phyloP scores from a whole-genome alignment of 1,140 invertebrate species.

The Drosophila dunni region DNA sequence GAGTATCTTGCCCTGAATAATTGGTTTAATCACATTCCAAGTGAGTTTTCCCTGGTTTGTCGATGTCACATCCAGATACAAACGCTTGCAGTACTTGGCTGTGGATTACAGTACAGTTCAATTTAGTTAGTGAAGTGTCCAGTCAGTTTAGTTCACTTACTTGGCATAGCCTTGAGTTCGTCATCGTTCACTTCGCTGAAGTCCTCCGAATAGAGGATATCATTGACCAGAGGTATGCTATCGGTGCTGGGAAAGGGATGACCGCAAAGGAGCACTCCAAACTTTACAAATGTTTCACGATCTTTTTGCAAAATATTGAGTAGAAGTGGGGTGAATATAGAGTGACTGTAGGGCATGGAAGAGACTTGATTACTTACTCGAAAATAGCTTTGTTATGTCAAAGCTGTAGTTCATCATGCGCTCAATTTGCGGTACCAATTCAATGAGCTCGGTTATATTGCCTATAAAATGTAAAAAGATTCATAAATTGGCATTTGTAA shows the following conservation, averaged over 20 bases:
- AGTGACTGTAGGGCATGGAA: neutral
- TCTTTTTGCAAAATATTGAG: slow-evolving; percentile 35
- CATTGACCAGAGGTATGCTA: slow-evolving; percentile 82
- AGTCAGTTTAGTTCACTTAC: slow-evolving; percentile 81
- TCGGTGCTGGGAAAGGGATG: slow-evolving; percentile 85
- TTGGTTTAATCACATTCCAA: slow-evolving; percentile 88
- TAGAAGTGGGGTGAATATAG: neutral
- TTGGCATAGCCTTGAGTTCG: slow-evolving; percentile 87
- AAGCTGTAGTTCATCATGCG: slow-evolving; percentile 77
- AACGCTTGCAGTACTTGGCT: slow-evolving; percentile 88
- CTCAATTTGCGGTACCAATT: slow-evolving; percentile 73
- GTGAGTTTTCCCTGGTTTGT: slow-evolving; percentile 88
- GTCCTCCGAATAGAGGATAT: slow-evolving; percentile 86
- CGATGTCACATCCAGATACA: slow-evolving; percentile 86
- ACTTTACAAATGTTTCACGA: slow-evolving; percentile 84
- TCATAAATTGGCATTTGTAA: neutral
- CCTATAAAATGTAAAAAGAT: slow-evolving; percentile 28
- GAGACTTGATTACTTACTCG: slow-evolving; percentile 50
- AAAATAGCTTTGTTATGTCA: slow-evolving; percentile 78
- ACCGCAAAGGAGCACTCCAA: slow-evolving; percentile 87
- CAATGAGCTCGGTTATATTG: slow-evolving; percentile 68
- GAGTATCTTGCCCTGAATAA: slow-evolving; percentile 88
- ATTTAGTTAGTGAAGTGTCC: neutral
- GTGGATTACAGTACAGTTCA: neutral
- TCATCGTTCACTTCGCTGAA: slow-evolving; percentile 83